These are phyloP conservation scores for Eubucco bourcierii DNA, from an alignment of 2,113 vertebrate species.

Conservation along the genomic window DNA sequence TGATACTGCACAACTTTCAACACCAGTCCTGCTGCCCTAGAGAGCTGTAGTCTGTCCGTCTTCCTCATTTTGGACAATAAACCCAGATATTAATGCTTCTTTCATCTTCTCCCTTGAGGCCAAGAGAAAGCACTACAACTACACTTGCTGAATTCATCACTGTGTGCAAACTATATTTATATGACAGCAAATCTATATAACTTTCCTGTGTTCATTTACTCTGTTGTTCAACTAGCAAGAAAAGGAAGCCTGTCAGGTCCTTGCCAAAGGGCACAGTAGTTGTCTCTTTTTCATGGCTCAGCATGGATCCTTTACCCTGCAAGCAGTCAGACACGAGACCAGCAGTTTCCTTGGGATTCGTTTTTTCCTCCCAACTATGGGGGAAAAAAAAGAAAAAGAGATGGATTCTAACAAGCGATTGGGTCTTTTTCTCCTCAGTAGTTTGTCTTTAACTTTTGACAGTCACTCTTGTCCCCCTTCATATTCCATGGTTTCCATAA, in stretches of 20 bases:
- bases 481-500: background rate
- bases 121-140: background rate
- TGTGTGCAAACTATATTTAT: constrained; percentile 1
- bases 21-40: background rate
- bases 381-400: background rate
- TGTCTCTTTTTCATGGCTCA: background rate
- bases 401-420: background rate
- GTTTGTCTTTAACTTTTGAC: background rate
- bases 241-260: background rate
- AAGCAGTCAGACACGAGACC: background rate
- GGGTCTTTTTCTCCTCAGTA: background rate
- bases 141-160: constrained; percentile 23
- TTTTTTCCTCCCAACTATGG: background rate
- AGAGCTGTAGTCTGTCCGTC: background rate
- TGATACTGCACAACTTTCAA: background rate
- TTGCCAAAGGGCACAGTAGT: background rate
- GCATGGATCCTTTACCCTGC: background rate
- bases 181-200: constrained; percentile 48
- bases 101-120: background rate
- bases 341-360: background rate
- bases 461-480: background rate
- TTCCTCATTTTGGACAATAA: background rate
- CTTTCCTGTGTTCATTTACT: background rate
- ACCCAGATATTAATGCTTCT: background rate
- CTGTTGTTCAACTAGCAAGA: background rate